Conservation (phyloP, 2,888 invertebrate genomes). For the Eupeodes luniger region DNA sequence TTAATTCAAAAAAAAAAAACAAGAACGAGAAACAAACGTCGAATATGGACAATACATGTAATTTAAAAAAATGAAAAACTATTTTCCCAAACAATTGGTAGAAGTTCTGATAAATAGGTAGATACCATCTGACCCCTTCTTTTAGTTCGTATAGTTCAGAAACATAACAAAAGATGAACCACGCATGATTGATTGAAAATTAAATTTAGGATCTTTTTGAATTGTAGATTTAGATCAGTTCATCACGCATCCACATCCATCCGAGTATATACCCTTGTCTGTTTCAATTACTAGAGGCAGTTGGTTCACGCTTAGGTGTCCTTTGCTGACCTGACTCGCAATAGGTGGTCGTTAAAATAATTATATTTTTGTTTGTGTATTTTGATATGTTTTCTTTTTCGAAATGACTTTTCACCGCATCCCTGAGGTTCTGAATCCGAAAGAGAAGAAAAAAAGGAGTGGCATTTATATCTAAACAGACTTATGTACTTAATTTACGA, state of each 20-base stretch:
- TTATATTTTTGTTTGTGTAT: conserved; percentile 22
- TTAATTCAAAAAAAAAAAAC: conserved; percentile 40
- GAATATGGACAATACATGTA: conserved; percentile 16
- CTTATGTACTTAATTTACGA: conserved; percentile 13
- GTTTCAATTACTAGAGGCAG: conserved; percentile 13
- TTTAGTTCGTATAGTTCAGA: not conserved
- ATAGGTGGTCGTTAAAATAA: conserved; percentile 58
- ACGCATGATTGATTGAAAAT: conserved; percentile 69
- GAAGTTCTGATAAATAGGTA: conserved; percentile 63
- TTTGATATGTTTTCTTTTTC: conserved; percentile 24
- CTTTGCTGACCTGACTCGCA: conserved; percentile 63
- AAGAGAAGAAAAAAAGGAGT: conserved; percentile 42
- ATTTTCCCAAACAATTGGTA: conserved; percentile 55
- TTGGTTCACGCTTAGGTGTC: conserved; percentile 64
- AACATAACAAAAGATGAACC: conserved; percentile 57
- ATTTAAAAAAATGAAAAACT: conserved; percentile 15
- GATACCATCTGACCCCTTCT: conserved; percentile 53
- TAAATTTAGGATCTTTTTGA: conserved; percentile 27
- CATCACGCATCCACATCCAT: conserved; percentile 33
- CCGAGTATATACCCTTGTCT: not conserved
- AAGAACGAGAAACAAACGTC: not conserved
- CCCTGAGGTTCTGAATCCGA: not conserved
- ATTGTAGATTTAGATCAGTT: conserved; percentile 50
- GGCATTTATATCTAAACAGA: conserved; percentile 56
- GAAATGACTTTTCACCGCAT: conserved; percentile 38